phyloP scores from a whole-genome alignment of 2,113 vertebrate species.

The Mesocricetus auratus region DNA sequence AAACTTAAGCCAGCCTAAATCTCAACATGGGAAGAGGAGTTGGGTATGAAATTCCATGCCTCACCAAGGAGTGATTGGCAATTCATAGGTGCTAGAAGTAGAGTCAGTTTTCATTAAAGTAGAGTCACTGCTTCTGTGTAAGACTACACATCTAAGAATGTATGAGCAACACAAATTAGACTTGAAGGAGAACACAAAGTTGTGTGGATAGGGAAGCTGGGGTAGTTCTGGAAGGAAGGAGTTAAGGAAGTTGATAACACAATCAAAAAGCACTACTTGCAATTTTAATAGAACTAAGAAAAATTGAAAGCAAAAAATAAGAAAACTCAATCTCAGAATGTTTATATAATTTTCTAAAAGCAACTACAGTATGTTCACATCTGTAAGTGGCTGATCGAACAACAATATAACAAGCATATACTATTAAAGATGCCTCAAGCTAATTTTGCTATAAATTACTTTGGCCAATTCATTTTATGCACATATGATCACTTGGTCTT shows the following conservation, averaged over 20 bases:
- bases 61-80: neutral
- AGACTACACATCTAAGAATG: neutral
- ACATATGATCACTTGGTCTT: neutral
- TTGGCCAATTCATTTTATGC: constrained; percentile 16
- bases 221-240: too few species aligned
- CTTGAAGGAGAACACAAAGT: neutral
- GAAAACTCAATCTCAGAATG: neutral
- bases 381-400: neutral
- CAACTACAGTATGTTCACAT: constrained; percentile 14
- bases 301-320: neutral
- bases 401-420: neutral
- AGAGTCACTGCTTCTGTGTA: neutral
- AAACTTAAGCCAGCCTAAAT: neutral
- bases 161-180: neutral
- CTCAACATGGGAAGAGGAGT: neutral
- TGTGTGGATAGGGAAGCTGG: too few species aligned
- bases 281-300: neutral
- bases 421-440: neutral
- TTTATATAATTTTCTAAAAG: constrained; percentile 1
- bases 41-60: neutral
- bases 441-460: neutral
- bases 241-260: neutral
- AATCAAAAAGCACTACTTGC: neutral
- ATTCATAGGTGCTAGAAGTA: neutral
- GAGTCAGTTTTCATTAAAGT: neutral